A percentile compares a stretch with the other conserved stretches of the same genome.
Conservation (phyloP, 2,797 vertebrate genomes). For the Neosalanx taihuensis region DNA sequence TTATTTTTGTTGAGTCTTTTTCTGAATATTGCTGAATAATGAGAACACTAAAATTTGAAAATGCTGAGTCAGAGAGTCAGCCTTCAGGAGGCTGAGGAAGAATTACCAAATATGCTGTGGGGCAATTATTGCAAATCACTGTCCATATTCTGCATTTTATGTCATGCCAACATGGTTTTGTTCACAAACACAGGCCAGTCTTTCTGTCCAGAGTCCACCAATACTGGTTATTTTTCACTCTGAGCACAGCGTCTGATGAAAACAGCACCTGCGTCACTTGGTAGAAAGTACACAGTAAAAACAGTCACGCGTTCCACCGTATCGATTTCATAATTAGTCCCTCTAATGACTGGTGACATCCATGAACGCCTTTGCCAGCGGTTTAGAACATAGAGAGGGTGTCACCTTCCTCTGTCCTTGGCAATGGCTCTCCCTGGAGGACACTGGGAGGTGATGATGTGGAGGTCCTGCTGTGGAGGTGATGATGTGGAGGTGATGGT, state of each 20-base stretch:
- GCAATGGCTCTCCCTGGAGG: not conserved
- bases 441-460: not conserved
- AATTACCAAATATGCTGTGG: constrained; percentile 32
- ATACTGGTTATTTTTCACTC: too few relatives aligned
- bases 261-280: constrained; percentile 9
- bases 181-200: too few relatives aligned
- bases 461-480: too few relatives aligned
- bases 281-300: constrained; percentile 36
- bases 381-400: not conserved
- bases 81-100: constrained; percentile 30
- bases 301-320: constrained; percentile 30
- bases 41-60: constrained; percentile 18
- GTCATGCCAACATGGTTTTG: too few relatives aligned
- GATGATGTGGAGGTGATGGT: too few relatives aligned
- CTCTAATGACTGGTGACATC: constrained; percentile 43
- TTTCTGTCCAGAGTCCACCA: too few relatives aligned
- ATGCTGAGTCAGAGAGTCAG: constrained; percentile 27
- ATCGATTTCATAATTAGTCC: constrained; percentile 58
- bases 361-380: constrained; percentile 6
- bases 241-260: constrained; percentile 15
- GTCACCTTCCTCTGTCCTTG: constrained; percentile 6
- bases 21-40: constrained; percentile 19
- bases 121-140: too few relatives aligned
- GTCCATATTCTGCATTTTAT: not conserved
- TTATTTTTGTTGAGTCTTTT: constrained; percentile 39